Percentiles rank a stretch among this genome's conserved stretches.
phyloP scores from a whole-genome alignment of 2,113 vertebrate genomes.

The Colistium nudipinnis region DNA sequence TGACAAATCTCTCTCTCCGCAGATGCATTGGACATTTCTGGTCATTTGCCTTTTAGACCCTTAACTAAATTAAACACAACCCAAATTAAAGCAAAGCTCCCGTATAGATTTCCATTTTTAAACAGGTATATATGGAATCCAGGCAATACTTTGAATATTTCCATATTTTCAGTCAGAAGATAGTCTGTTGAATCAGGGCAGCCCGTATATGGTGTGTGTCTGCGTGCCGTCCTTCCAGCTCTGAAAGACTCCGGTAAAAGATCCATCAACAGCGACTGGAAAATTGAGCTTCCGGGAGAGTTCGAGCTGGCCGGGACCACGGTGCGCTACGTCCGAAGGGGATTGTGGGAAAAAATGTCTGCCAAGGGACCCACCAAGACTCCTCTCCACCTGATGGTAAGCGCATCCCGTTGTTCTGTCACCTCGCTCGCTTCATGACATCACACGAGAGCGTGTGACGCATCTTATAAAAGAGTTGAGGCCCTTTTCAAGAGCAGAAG shows the following conservation, averaged over 20 bases:
- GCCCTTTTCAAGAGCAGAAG: neutral
- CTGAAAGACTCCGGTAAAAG: constrained; percentile 92
- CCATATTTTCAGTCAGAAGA: too few species aligned
- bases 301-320: constrained; percentile 98
- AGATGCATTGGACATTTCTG: neutral
- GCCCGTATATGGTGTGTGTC: too few species aligned
- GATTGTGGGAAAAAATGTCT: constrained; percentile 98
- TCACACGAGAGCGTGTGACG: too few species aligned
- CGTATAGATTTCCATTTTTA: too few species aligned
- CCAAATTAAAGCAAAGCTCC: too few species aligned
- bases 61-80: too few species aligned
- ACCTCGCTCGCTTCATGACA: neutral
- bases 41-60: too few species aligned
- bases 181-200: too few species aligned
- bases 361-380: constrained; percentile 95
- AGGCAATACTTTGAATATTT: too few species aligned
- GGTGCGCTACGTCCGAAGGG: constrained; percentile 94
- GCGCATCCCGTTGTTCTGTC: constrained; percentile 29
- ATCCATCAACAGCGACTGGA: constrained; percentile 99
- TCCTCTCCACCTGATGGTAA: constrained; percentile 97
- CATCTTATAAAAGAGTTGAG: too few species aligned
- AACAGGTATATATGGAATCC: too few species aligned
- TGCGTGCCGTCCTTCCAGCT: constrained; percentile 76
- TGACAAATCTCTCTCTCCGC: neutral
- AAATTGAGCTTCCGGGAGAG: constrained; percentile 97